These are phyloP conservation scores for Apodemia zela DNA, from an alignment of 2,888 invertebrate species.

Conservation along the genomic window DNA sequence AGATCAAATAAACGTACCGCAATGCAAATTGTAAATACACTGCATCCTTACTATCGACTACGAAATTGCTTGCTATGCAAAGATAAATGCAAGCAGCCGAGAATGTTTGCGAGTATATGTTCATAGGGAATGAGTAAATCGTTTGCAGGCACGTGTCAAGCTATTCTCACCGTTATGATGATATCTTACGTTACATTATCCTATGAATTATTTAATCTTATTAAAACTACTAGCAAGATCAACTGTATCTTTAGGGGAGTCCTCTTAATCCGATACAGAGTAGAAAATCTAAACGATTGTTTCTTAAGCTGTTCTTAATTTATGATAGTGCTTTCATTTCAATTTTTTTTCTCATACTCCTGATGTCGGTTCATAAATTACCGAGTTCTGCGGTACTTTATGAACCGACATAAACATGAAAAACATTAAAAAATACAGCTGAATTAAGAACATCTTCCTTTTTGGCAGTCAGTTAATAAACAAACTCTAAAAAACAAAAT, in stretches of 20 bases:
- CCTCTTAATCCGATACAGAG: conserved; percentile 18
- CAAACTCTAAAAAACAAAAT: too few relatives aligned
- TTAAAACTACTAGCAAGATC: conserved; percentile 16
- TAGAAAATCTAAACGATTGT: conserved; percentile 28
- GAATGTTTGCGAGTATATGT: conserved; percentile 28
- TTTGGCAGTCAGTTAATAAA: too few relatives aligned
- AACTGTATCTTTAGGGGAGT: conserved; percentile 21
- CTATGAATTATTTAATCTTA: conserved; percentile 14
- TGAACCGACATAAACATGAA: too few relatives aligned
- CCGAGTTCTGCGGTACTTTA: too few relatives aligned
- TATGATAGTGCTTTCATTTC: conserved; percentile 4
- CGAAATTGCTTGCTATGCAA: conserved; percentile 38
- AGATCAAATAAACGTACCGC: conserved; percentile 36
- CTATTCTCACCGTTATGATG: conserved; percentile 3
- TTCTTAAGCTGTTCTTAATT: conserved; percentile 28
- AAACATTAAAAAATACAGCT: too few relatives aligned
- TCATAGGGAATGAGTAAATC: conserved; percentile 28
- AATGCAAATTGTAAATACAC: conserved; percentile 38
- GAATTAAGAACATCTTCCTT: too few relatives aligned
- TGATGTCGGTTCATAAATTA: too few relatives aligned
- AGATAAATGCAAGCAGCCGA: conserved; percentile 36
- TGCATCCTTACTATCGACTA: conserved; percentile 33
- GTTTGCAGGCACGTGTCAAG: not conserved
- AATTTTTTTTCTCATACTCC: not conserved
- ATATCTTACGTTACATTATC: conserved; percentile 1